Conservation (phyloP, 2,888 invertebrate species). For the Drosophila paracracens region DNA sequence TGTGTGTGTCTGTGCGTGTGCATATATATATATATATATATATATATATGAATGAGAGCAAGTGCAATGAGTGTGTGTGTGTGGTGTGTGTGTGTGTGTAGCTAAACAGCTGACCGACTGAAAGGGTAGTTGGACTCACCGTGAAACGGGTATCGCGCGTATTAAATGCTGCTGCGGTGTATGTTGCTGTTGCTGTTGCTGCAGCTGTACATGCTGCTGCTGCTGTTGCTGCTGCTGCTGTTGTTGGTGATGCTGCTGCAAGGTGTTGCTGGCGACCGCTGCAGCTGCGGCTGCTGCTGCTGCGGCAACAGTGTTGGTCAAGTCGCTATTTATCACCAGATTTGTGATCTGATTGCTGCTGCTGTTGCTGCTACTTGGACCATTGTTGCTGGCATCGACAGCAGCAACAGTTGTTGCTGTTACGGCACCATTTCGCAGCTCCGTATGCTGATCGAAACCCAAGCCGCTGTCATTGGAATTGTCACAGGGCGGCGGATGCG, state of each 20-base stretch:
- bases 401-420: slow-evolving; percentile 34
- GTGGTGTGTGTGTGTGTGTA: slow-evolving; percentile 14
- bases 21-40: background rate
- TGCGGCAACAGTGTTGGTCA: slow-evolving; percentile 60
- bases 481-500: slow-evolving; percentile 89
- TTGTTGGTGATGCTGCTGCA: slow-evolving; percentile 67
- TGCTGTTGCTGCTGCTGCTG: slow-evolving; percentile 61
- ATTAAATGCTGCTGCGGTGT: slow-evolving; percentile 83
- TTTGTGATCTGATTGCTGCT: slow-evolving; percentile 49
- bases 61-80: background rate
- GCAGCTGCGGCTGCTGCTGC: slow-evolving; percentile 63
- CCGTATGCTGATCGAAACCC: slow-evolving; percentile 91
- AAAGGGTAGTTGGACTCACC: slow-evolving; percentile 69
- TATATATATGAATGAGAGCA: background rate
- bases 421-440: slow-evolving; percentile 84
- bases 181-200: slow-evolving; percentile 70
- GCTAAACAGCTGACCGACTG: slow-evolving; percentile 41
- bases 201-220: slow-evolving; percentile 55
- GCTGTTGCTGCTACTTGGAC: slow-evolving; percentile 37
- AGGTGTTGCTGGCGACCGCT: slow-evolving; percentile 57
- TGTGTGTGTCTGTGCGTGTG: background rate
- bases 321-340: slow-evolving; percentile 53
- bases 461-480: slow-evolving; percentile 96
- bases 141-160: slow-evolving; percentile 84
- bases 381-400: slow-evolving; percentile 20